These are phyloP conservation scores for Drosophila picticornis DNA, from an alignment of 2,888 invertebrate genomes.

Conservation along the genomic window DNA sequence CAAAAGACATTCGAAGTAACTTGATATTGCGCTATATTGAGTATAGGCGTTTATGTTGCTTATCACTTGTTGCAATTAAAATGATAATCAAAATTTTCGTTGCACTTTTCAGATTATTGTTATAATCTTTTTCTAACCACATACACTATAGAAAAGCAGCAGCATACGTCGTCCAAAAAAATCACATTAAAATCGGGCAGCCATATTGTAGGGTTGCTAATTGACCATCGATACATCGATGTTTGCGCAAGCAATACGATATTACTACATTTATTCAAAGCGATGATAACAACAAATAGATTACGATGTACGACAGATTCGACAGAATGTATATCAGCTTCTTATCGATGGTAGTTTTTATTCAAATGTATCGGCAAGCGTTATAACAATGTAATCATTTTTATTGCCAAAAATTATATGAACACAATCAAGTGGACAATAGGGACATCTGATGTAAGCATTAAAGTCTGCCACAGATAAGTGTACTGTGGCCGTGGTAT, in stretches of 20 bases:
- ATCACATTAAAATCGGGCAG: constrained; percentile 60
- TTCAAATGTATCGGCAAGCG: background rate
- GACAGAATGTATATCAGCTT: background rate
- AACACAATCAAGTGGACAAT: background rate
- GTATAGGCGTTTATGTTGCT: constrained; percentile 22
- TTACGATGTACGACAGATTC: background rate
- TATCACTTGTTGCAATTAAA: constrained; percentile 27
- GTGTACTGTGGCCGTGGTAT: background rate
- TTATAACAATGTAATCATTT: background rate
- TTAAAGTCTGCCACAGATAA: background rate
- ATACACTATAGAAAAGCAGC: constrained; percentile 57
- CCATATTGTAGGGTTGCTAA: constrained; percentile 54
- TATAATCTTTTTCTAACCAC: constrained; percentile 58
- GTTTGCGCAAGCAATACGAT: background rate
- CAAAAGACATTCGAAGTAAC: constrained; percentile 46
- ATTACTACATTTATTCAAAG: background rate
- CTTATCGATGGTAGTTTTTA: background rate
- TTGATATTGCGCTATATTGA: constrained; percentile 45
- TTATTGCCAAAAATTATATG: background rate
- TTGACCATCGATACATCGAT: constrained; percentile 38
- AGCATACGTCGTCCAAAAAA: constrained; percentile 65
- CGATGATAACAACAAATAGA: background rate
- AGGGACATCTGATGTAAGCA: background rate
- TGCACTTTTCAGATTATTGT: constrained; percentile 40
- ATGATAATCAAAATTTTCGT: constrained; percentile 21